Base-by-base conservation (phyloP, 2,888 invertebrate genomes). In the Zelleria hepariella region DNA sequence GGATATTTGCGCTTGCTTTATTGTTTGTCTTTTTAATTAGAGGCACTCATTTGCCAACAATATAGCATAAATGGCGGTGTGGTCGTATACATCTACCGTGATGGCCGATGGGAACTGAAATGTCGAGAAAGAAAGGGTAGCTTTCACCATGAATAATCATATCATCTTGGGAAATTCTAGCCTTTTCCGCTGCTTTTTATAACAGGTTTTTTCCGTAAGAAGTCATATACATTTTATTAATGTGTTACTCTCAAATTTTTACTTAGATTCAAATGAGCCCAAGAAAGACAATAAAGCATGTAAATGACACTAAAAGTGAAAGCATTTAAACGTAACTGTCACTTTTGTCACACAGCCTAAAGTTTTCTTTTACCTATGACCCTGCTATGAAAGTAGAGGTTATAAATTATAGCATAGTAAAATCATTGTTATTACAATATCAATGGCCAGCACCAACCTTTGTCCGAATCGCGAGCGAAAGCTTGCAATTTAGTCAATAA, bases 331-430 rank as follows among this genome's bases (percentile, higher is more conserved):
- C 21, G 8, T 4, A 51, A 7, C 4, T 18, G 8, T 10, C 20
- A 51, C 51, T 20, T n/a, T 51, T 51, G 51, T 51, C 51, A 51
- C 51, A 51, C 18, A 8, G 51, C 73, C 67, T 68, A 67, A 67
- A 63, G 67, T 66, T 72, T 73, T 73, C 72, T 74, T 75, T 70
- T 65, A 51, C 51, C 51, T 51, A 10, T 73, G 65, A 72, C 67
- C 68, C 62, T n/a, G n/a, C n/a, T 65, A 77, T 76, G 78, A 78
- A 79, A 80, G 81, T 67, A 63, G 70, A 68, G 76, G 73, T 75
- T 75, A 66, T 66, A 71, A 77, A 76, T 72, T 72, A 42, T 42
- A 42, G 4, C 32, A 42, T 15, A 42, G 32, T 42, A 42, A 71
- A 73, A 74, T 74, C 75, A 71, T 75, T 72, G 71, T 72, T 67